Base-by-base conservation (phyloP, 2,888 invertebrate species). In the Thumatha senex region DNA sequence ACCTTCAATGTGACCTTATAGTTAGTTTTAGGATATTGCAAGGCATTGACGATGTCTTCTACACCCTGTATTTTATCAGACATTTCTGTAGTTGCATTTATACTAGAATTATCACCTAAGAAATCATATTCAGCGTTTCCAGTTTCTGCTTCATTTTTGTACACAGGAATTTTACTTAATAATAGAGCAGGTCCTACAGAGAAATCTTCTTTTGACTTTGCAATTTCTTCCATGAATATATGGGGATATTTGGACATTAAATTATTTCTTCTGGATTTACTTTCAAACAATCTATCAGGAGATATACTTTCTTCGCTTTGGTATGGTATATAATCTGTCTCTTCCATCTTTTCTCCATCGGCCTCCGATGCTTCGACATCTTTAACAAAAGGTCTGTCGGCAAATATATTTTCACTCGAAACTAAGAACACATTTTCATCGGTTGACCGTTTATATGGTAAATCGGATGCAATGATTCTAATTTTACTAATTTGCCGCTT, bases 161-260 rank as follows among this genome's bases (percentile, higher is more conserved):
- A 12, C 1, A 14, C 40, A 11, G 56, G 56, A 13, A 61, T 10
- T 40, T 63, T 63, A 8, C 50, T 48, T 24, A 60, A 64, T 1
- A 55, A 8, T 7, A 64, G 35, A 9, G 48, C 43, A 29, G 54
- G 62, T 12, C 63, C 49, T 1, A 58, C 49, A 7, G 53, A 30
- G n/a, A 54, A 57, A 36, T 76, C 72, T 53, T 82, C 83, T 46
- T 72, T 76, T 0, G 82, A 76, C 51, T 56, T 73, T 0, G 68
- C 55, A 12, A 74, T 58, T 49, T 83, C 81, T 48, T 86, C 85
- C 67, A 83, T 64, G 38, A 90, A 82, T 31, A 90, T 69, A 46
- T 90, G 89, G 1, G 89, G 89, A 46, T 90, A 90, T 69, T 80
- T 86, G 0, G 84, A 78, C 83, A 86, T 85, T 4, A 87, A 62